Percentiles rank a stretch among this genome's conserved stretches.
phyloP scores from a whole-genome alignment of 1,140 invertebrate species.

The Cyclina sinensis region DNA sequence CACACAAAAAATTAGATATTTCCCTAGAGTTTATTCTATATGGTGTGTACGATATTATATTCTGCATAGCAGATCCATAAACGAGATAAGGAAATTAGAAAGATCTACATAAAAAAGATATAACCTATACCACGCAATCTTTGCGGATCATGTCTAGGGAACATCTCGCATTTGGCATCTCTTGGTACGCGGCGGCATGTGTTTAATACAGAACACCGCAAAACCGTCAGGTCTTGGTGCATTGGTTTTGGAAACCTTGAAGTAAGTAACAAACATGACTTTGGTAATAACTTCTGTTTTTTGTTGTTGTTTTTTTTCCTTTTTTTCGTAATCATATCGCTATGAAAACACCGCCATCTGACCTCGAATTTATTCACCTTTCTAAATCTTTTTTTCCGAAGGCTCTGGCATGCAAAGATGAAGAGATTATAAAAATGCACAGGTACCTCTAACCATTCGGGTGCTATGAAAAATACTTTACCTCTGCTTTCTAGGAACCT shows the following conservation, averaged over 20 bases:
- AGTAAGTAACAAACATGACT: not conserved
- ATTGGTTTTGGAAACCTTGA: constrained; percentile 11
- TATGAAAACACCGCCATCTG: not conserved
- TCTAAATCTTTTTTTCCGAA: not conserved
- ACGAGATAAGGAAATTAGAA: too few species aligned
- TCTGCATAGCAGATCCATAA: too few species aligned
- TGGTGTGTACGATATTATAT: too few species aligned
- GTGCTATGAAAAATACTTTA: too few species aligned
- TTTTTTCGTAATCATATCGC: not conserved
- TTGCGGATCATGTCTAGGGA: not conserved
- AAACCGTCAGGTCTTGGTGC: not conserved
- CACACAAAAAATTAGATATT: too few species aligned
- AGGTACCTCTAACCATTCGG: not conserved
- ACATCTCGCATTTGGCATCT: not conserved
- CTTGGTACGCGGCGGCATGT: constrained; percentile 2
- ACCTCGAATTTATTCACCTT: not conserved
- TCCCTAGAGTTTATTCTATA: too few species aligned
- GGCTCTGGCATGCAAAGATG: not conserved
- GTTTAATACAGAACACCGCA: not conserved
- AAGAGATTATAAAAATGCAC: not conserved
- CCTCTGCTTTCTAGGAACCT: too few species aligned
- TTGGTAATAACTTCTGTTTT: not conserved
- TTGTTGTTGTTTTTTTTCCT: not conserved
- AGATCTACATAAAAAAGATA: too few species aligned
- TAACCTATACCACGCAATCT: too few species aligned